These are phyloP conservation scores for Gouania willdenowi DNA, from an alignment of 2,797 vertebrate species.

Conservation along the genomic window DNA sequence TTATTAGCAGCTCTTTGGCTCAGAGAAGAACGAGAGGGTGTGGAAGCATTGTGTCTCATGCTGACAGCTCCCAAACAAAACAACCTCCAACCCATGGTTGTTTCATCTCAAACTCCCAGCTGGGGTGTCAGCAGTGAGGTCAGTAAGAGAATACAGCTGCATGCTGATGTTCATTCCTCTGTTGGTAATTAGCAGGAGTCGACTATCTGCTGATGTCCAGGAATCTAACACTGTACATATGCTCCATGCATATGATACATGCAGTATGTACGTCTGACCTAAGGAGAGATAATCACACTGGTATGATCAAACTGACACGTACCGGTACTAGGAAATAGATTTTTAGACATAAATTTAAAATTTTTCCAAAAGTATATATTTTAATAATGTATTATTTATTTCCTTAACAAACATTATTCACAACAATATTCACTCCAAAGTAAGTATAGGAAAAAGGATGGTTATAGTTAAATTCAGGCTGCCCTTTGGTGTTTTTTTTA, in stretches of 20 bases:
- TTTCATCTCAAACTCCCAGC: slow-evolving; percentile 71
- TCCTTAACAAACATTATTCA: no score
- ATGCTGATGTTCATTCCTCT: slow-evolving; percentile 48
- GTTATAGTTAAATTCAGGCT: no score
- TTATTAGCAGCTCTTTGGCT: slow-evolving; percentile 68
- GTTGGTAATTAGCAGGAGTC: slow-evolving; percentile 48
- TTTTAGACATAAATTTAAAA: no score
- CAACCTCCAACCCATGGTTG: slow-evolving; percentile 44
- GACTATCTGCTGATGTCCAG: slow-evolving; percentile 54
- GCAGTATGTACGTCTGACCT: no score
- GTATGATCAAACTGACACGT: no score
- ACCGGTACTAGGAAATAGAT: no score
- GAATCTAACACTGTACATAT: slow-evolving; percentile 21
- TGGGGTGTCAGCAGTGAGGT: slow-evolving; percentile 64
- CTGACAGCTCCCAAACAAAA: slow-evolving; percentile 71
- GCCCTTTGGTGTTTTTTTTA: no score
- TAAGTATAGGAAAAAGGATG: no score
- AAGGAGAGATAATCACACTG: no score
- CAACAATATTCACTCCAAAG: no score
- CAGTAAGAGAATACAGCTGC: slow-evolving; percentile 67
- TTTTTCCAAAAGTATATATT: no score
- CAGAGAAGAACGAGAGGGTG: slow-evolving; percentile 32
- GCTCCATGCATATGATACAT: slow-evolving; percentile 4
- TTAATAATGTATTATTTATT: no score
- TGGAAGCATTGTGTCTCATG: slow-evolving; percentile 61